Base-by-base conservation (phyloP, 35 echinoderm and acorn worm species). In the Eucidaris tribuloides region DNA sequence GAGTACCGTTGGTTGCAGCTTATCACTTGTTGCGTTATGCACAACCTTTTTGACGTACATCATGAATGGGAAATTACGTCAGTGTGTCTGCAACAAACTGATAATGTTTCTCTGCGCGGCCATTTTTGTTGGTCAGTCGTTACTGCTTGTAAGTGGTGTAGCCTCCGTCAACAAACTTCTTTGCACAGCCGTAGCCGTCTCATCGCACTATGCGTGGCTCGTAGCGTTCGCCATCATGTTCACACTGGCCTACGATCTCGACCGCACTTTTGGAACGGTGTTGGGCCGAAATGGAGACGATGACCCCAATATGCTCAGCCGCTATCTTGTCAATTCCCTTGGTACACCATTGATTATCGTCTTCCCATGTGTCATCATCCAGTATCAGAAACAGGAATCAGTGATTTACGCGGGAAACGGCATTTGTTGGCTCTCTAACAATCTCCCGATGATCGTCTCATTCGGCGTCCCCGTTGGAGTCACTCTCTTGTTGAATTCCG, bases 191-290 rank as follows among this genome's bases (percentile, higher is more conserved):
- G 66, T 72, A 40, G 28, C 66, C 15, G 28, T 39, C 4, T 41
- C 43, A 35, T 18, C 66, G 1, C 66, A 72, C 66, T 72, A 72
- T 24, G 36, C 40, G 2, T 72, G 66, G 66, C 66, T 72, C 7
- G 66, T 72, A n/a, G 66, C 66, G 7, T 72, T 72, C 43, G 66
- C 66, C 9, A 15, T 72, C 33, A 40, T 39, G 7, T 72, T 72
- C 66, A 72, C 25, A n/a, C 22, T 72, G 22, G 66, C 66, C 28
- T 72, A 72, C 35, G 66, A 72, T 39, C 66, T 72, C 66, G 43
- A 72, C n/a, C 35, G 66, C 66, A 72, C 66, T 13, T 72, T 72
- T n/a, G 66, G 66, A 11, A 40, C 66, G 0, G 28, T n/a, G n/a
- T 40, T 72, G 33, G 43, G 1, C 24, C 66, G 66, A 22, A 40